A percentile compares a stretch with the other conserved stretches of the same genome.
Evolutionary conservation across 2,113 vertebrate species (phyloP).

Genomic region (Onychostruthus taczanowskii): DNA sequence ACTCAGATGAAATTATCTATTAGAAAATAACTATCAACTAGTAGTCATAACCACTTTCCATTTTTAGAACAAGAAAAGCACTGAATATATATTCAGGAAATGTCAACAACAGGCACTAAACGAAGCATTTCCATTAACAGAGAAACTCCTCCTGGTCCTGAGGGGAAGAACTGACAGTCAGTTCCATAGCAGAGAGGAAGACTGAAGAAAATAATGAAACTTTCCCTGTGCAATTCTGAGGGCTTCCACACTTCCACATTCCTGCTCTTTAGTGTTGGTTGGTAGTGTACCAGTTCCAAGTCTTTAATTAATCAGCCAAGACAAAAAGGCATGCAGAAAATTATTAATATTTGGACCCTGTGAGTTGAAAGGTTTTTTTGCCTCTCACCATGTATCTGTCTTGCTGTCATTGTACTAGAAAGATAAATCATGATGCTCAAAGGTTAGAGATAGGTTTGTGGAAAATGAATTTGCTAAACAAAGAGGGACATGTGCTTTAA

Average conservation of each 20-base stretch:
- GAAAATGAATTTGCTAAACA: background rate
- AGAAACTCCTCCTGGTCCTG: background rate
- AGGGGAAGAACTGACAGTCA: background rate
- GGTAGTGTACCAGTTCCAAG: background rate
- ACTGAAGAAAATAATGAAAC: background rate
- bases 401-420: background rate
- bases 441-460: background rate
- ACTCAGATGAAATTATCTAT: background rate
- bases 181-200: background rate
- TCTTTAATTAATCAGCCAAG: background rate
- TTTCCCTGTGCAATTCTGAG: background rate
- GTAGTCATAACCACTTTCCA: background rate
- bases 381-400: background rate
- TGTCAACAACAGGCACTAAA: background rate
- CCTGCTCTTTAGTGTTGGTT: background rate
- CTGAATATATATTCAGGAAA: background rate
- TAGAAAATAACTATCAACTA: background rate
- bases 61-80: background rate
- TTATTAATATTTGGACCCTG: background rate
- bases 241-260: background rate
- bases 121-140: background rate
- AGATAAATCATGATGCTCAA: background rate
- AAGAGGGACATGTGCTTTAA: background rate
- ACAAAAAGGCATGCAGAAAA: background rate
- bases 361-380: background rate